These are phyloP conservation scores for Blera fallax DNA, from an alignment of 2,888 invertebrate species.

Conservation along the genomic window DNA sequence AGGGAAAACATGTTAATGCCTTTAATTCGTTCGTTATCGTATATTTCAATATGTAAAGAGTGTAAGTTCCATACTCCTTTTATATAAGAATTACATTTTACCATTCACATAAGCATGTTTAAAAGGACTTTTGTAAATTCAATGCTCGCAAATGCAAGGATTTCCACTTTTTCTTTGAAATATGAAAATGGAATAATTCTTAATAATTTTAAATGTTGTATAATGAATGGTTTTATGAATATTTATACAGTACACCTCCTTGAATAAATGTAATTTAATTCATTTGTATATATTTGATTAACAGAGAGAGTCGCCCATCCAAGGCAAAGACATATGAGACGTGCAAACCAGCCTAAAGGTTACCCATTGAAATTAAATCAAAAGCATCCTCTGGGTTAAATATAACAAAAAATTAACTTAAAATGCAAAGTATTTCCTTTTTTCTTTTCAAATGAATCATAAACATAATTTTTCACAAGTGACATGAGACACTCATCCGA, in stretches of 20 bases:
- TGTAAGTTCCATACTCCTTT: not conserved
- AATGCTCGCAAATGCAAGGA: not conserved
- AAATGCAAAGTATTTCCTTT: slow-evolving; percentile 4
- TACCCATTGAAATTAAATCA: not conserved
- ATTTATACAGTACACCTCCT: slow-evolving; percentile 25
- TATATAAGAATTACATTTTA: not conserved
- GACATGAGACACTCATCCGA: not conserved
- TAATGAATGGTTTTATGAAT: slow-evolving; percentile 61
- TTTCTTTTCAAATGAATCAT: not conserved
- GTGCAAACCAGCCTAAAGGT: not conserved
- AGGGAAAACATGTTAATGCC: no score
- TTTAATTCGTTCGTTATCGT: no score
- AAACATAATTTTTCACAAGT: not conserved
- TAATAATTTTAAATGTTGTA: slow-evolving; percentile 47
- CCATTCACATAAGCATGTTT: not conserved
- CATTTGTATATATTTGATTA: not conserved
- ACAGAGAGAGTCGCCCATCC: not conserved
- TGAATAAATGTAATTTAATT: slow-evolving; percentile 20
- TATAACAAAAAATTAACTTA: not conserved
- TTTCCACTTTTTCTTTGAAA: slow-evolving; percentile 28
- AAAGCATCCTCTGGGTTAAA: not conserved
- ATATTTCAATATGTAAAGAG: no score
- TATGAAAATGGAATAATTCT: slow-evolving; percentile 52
- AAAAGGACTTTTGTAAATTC: not conserved
- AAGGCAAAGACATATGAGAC: not conserved